Evolutionary conservation across 2,797 vertebrate species (phyloP).

Genomic region (Bovichtus variegatus): DNA sequence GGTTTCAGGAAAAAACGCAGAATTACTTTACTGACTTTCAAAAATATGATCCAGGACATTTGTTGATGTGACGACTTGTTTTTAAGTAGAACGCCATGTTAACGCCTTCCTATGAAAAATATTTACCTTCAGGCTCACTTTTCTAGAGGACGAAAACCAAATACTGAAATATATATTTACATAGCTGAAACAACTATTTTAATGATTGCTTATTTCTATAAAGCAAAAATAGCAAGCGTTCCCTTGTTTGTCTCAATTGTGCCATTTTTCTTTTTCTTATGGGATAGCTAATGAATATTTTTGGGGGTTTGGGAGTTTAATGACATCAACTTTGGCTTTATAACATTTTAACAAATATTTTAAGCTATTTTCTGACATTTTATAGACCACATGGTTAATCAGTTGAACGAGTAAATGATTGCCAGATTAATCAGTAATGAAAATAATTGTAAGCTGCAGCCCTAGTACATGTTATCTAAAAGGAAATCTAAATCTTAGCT

Average conservation of each 20-base stretch:
- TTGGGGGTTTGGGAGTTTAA: not conserved
- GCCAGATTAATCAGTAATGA: not conserved
- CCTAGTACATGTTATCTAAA: not conserved
- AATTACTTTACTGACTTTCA: conserved; percentile 21
- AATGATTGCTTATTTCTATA: not conserved
- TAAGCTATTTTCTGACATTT: conserved; percentile 5
- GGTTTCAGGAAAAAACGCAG: conserved; percentile 12
- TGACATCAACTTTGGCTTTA: not conserved
- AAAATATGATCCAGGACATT: conserved; percentile 15
- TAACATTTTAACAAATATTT: too few species aligned
- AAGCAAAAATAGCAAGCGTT: not conserved
- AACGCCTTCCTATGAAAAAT: not conserved
- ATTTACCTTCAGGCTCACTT: not conserved
- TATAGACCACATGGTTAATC: not conserved
- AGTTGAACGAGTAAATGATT: not conserved
- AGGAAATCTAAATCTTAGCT: not conserved
- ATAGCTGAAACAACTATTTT: conserved; percentile 1
- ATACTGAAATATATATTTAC: not conserved
- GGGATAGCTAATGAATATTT: not conserved
- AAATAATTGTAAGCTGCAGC: not conserved
- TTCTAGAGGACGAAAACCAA: not conserved
- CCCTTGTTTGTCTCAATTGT: not conserved
- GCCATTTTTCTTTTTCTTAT: not conserved
- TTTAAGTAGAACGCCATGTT: not conserved
- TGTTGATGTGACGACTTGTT: conserved; percentile 19